Evolutionary conservation across 2,888 invertebrate species (phyloP), one percentile per base, ranked within the genome.

Genomic region (Diabrotica balteata): DNA sequence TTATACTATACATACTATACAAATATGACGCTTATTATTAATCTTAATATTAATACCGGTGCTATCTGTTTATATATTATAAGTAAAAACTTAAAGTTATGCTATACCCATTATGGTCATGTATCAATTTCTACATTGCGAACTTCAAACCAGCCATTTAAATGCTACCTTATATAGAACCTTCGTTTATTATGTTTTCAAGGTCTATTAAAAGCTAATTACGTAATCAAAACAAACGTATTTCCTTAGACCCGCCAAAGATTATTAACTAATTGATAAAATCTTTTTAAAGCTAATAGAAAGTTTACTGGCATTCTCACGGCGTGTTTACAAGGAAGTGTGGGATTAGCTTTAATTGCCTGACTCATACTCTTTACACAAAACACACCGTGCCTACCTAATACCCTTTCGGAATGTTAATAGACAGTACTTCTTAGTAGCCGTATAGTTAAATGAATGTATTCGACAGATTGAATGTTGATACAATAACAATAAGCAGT

Each of bases 331-430:
- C 64, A 64, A 50, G 57, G 44, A 57, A 63, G 42, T 55, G 63
- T 63, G 50, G 64, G 52, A 64, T 64, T 64, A 58, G 7, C n/a
- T 11, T 64, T 64, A 64, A 64, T 64, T 64, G 52, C 32, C 10
- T 7, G 64, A 64, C 52, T 64, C 64, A 64, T 64, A 52, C 11
- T 52, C 57, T 58, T 58, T 55, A 55, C 5, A 32, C 32, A 32
- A 32, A 11, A 11, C 42, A 55, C 44, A 55, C 43, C 55, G 8
- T 42, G 54, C 54, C 32, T 42, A 54, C 42, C 10, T 9, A 9
- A 47, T 32, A n/a, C 43, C 50, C 57, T 32, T 52, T 58, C 54
- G 52, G 63, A 43, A 63, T 63, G 51, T 58, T 58, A 63, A 63
- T 58, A 55, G 57, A 49, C 22, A 8, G 58, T 52, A 47, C 44